Percentiles rank a stretch among this genome's conserved stretches.
phyloP scores from a whole-genome alignment of 2,888 invertebrate genomes.

The Blastobasis adustella region DNA sequence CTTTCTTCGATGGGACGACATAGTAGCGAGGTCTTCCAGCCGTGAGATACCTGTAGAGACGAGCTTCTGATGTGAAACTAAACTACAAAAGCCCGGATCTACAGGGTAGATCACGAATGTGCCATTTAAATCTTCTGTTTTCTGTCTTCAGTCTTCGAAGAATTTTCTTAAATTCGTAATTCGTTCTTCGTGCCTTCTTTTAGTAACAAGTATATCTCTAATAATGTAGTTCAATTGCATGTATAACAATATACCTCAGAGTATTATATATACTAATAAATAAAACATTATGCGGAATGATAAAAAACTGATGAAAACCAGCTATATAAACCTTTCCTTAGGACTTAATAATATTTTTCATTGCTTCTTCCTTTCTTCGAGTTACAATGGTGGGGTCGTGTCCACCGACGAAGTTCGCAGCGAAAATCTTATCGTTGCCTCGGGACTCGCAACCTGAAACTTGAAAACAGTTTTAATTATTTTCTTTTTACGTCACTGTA shows the following conservation, averaged over 20 bases:
- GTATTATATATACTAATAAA: too few relatives aligned
- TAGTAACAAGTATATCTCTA: neutral
- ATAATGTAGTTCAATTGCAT: too few relatives aligned
- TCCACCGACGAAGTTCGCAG: conserved; percentile 1
- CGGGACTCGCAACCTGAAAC: conserved; percentile 18
- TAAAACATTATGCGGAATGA: too few relatives aligned
- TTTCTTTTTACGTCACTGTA: conserved; percentile 1
- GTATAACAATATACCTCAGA: too few relatives aligned
- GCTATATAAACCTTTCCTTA: too few relatives aligned
- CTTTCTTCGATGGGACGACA: conserved; percentile 7
- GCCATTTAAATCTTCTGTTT: conserved; percentile 66
- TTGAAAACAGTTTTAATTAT: conserved; percentile 19
- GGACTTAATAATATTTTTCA: too few relatives aligned
- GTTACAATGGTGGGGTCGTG: conserved; percentile 14
- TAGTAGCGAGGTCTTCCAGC: conserved; percentile 90
- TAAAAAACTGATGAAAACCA: too few relatives aligned
- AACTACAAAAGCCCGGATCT: conserved; percentile 99
- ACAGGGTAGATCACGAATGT: conserved; percentile 99
- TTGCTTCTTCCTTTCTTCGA: conserved; percentile 3
- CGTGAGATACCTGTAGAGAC: conserved; percentile 99
- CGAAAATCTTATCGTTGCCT: conserved; percentile 2
- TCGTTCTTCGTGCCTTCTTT: too few relatives aligned
- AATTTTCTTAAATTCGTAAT: neutral
- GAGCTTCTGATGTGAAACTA: conserved; percentile 96
- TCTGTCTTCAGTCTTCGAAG: conserved; percentile 20